These are phyloP conservation scores for Sabatieria punctata DNA, from an alignment of 2,888 invertebrate genomes.

Conservation along the genomic window DNA sequence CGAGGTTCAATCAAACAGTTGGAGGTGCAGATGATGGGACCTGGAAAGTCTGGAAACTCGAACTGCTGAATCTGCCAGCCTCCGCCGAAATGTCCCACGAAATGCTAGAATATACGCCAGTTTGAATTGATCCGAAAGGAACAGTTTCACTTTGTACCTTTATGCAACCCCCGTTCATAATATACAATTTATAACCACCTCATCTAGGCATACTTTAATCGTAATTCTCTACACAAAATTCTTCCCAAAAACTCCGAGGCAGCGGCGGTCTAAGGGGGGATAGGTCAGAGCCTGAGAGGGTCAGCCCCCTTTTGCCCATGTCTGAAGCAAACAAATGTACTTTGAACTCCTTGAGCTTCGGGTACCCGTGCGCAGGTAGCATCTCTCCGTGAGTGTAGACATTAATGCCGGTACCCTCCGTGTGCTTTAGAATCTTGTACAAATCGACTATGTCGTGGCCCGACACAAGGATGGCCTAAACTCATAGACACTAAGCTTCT, in stretches of 20 bases:
- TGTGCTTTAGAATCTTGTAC: slow-evolving; percentile 14
- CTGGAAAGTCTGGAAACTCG: slow-evolving; percentile 20
- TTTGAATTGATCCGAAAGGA: no score
- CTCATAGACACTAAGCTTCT: no score
- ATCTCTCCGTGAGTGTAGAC: slow-evolving; percentile 25
- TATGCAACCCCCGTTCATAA: no score
- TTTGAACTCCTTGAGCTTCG: slow-evolving; percentile 17
- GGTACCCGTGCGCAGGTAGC: slow-evolving; percentile 22
- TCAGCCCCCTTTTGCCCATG: no score
- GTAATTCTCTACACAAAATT: no score
- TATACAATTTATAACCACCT: no score
- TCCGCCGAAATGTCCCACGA: slow-evolving; percentile 21
- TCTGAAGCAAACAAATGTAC: slow-evolving; percentile 10
- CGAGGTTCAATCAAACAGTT: slow-evolving; percentile 22
- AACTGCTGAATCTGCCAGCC: slow-evolving; percentile 22
- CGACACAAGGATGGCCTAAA: slow-evolving; percentile 19
- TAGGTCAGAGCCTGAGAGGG: no score
- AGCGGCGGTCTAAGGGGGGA: no score
- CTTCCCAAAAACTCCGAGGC: no score
- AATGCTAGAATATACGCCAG: no score
- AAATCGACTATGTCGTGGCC: slow-evolving; percentile 23
- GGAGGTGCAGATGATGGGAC: slow-evolving; percentile 20
- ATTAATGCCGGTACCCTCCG: slow-evolving; percentile 16
- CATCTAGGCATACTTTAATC: no score
- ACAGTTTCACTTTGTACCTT: no score